Evolutionary conservation across 2,797 vertebrate species (phyloP).

Genomic region (Epinephelus coioides): DNA sequence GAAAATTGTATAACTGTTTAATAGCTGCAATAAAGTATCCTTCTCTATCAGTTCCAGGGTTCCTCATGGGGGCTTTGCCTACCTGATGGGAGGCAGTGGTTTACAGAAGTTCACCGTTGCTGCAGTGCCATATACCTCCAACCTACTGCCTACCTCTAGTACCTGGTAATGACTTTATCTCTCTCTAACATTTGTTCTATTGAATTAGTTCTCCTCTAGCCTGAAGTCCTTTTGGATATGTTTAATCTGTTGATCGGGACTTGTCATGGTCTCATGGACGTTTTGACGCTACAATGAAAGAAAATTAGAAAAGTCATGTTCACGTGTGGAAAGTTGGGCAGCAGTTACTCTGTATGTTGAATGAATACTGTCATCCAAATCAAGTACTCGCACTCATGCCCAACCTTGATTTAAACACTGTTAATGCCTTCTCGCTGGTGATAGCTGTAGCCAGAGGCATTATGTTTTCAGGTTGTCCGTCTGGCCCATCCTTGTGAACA

Average conservation of each 20-base stretch:
- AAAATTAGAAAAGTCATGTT: too few relatives aligned
- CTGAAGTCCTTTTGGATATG: not conserved
- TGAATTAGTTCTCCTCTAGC: not conserved
- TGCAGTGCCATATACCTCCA: constrained; percentile 94
- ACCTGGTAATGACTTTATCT: constrained; percentile 90
- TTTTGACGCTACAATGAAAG: not conserved
- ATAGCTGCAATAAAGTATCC: not conserved
- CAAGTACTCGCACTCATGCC: too few relatives aligned
- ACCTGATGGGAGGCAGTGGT: constrained; percentile 96
- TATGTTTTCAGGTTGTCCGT: too few relatives aligned
- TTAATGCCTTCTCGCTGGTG: too few relatives aligned
- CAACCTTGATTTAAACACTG: too few relatives aligned
- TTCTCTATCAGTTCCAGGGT: constrained; percentile 91
- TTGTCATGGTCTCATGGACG: not conserved
- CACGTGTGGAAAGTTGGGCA: too few relatives aligned
- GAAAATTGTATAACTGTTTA: not conserved
- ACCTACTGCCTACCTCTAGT: constrained; percentile 96
- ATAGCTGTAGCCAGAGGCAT: too few relatives aligned
- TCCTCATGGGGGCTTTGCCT: constrained; percentile 97
- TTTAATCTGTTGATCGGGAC: not conserved
- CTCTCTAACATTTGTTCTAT: not conserved
- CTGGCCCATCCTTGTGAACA: too few relatives aligned
- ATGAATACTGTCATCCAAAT: too few relatives aligned
- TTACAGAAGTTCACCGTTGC: constrained; percentile 97
- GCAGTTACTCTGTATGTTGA: too few relatives aligned